Base-by-base conservation (phyloP, 2,888 invertebrate genomes). In the Proisotoma minuta region DNA sequence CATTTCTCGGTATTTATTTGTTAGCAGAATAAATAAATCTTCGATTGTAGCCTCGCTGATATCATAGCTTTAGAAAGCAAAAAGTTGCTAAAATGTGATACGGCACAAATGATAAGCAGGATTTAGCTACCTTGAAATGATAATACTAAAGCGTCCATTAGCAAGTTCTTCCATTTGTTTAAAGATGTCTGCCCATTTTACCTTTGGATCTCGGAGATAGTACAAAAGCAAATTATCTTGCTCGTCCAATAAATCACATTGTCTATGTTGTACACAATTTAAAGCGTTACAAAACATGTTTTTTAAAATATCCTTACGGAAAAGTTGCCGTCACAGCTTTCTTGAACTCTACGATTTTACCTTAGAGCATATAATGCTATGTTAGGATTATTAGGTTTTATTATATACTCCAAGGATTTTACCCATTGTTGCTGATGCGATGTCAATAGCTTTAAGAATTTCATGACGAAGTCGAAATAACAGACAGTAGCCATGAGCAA, bases 161-260 rank as follows among this genome's bases (percentile, higher is more conserved):
- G 56, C 49, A 23, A 52, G 26, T 15, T 57, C 34, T 1, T 40
- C 57, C n/a, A 29, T 50, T 43, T 47, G 27, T 0, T 63, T 53
- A 48, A 64, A 69, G 12, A 67, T 58, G 4, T 68, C 63, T 2
- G 58, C 66, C 68, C 66, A 69, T 1, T 59, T 29, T 1, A 69
- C 20, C 39, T 43, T 50, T 1, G 60, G 47, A 43, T 71, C 68
- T 18, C 69, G 48, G 1, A 71, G 61, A 29, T 69, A 71, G 29
- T 62, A 71, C 51, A 71, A 39, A 0, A 71, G 34, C 10, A 69
- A 10, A 28, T 69, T 64, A 34, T 71, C 71, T 23, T 71, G 71
- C 34, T 68, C 63, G 52, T 71, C 71, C 18, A 69, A 22, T 15
- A 71, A 23, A 26, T 67, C 65, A 22, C 63, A 34, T 40, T 66